Conservation (phyloP, 2,888 invertebrate species). For the Drosophila gaucha region DNA sequence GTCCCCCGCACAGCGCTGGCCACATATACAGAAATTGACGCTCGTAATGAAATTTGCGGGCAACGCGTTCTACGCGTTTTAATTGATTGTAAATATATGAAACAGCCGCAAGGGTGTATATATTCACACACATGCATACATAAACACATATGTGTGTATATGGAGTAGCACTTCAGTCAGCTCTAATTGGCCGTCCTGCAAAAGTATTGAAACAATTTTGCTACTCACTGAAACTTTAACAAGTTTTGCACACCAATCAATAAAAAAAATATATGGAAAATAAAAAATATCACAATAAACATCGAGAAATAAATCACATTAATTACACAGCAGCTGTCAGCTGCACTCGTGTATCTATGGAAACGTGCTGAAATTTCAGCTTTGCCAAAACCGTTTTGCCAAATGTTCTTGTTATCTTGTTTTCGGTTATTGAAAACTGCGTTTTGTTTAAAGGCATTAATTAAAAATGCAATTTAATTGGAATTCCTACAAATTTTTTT, state of each 20-base stretch:
- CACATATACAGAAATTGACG: constrained; percentile 30
- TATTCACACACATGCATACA: neutral
- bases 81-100: constrained; percentile 72
- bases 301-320: constrained; percentile 44
- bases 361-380: constrained; percentile 33
- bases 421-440: constrained; percentile 17
- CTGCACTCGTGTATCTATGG: constrained; percentile 23
- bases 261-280: constrained; percentile 8
- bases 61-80: constrained; percentile 66
- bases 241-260: constrained; percentile 40
- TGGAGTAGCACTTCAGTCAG: neutral
- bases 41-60: constrained; percentile 70
- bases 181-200: constrained; percentile 40
- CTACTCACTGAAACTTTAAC: constrained; percentile 41
- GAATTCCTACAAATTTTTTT: neutral
- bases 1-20: neutral
- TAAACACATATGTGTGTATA: neutral
- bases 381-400: constrained; percentile 11
- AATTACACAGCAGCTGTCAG: constrained; percentile 45
- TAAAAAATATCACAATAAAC: neutral
- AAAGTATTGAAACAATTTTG: constrained; percentile 31
- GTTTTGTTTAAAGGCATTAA: constrained; percentile 12
- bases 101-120: constrained; percentile 41
- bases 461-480: constrained; percentile 4
- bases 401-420: constrained; percentile 4